Percentiles rank a stretch among this genome's conserved stretches.
Conservation (phyloP, 2,888 invertebrate genomes). For the Malthinus seriepunctatus region DNA sequence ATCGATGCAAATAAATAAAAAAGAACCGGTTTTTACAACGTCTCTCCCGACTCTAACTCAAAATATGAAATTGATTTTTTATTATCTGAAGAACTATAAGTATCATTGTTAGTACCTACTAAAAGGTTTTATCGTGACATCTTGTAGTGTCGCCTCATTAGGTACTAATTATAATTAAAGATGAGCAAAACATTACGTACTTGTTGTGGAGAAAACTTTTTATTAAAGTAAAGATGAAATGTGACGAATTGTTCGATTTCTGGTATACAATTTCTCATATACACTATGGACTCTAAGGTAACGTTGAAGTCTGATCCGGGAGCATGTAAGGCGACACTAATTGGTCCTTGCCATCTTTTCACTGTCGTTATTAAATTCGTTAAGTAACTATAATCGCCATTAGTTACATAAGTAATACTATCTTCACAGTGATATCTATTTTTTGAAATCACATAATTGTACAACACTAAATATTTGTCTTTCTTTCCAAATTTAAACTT, state of each 20-base stretch:
- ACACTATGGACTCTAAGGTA: conserved; percentile 75
- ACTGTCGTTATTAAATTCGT: conserved; percentile 81
- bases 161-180: too few species aligned
- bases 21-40: too few species aligned
- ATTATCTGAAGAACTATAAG: too few species aligned
- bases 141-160: too few species aligned
- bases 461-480: conserved; percentile 72
- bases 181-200: too few species aligned
- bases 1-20: too few species aligned
- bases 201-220: background rate
- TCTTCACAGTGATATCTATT: conserved; percentile 68
- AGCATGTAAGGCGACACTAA: conserved; percentile 81
- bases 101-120: too few species aligned
- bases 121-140: too few species aligned
- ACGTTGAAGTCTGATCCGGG: conserved; percentile 78
- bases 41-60: too few species aligned
- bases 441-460: conserved; percentile 77
- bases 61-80: too few species aligned
- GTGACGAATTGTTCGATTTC: conserved; percentile 74
- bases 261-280: conserved; percentile 73
- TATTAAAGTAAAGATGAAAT: conserved; percentile 82
- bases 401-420: conserved; percentile 82
- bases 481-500: too few species aligned
- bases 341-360: conserved; percentile 81
- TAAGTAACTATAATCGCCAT: conserved; percentile 84